A percentile compares a stretch with the other conserved stretches of the same genome.
Evolutionary conservation across 1,140 invertebrate genomes (phyloP).

Genomic region (Calephelis virginiensis): DNA sequence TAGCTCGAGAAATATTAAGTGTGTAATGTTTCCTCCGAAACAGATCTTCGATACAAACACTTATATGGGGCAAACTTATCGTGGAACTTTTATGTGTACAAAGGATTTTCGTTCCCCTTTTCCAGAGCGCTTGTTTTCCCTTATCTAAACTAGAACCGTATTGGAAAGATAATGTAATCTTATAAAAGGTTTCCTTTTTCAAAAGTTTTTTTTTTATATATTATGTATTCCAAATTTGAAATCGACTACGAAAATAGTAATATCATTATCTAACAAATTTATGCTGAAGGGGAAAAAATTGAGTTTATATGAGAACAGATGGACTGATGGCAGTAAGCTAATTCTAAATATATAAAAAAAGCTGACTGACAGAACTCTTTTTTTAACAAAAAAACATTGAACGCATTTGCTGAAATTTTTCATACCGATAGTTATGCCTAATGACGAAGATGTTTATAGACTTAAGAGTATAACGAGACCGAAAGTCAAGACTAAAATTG

Average conservation of each 20-base stretch:
- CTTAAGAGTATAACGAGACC: no score
- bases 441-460: no score
- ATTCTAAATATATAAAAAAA: no score
- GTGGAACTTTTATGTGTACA: conserved; percentile 1
- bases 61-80: conserved; percentile 9
- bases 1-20: not conserved
- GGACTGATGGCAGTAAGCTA: no score
- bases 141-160: conserved; percentile 10
- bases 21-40: not conserved
- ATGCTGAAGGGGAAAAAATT: no score
- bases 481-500: no score
- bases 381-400: no score
- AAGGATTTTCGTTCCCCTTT: conserved; percentile 10
- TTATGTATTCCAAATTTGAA: not conserved
- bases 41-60: conserved; percentile 7
- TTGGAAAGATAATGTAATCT: conserved; percentile 8
- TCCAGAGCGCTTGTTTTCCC: not conserved
- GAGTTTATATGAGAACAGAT: no score
- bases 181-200: not conserved
- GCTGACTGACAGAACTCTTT: no score
- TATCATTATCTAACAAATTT: not conserved
- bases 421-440: no score
- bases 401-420: no score
- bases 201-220: not conserved
- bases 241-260: not conserved